A percentile compares a stretch with the other conserved stretches of the same genome.
phyloP scores from a whole-genome alignment of 2,888 invertebrate species.

The Patella ulyssiponensis region DNA sequence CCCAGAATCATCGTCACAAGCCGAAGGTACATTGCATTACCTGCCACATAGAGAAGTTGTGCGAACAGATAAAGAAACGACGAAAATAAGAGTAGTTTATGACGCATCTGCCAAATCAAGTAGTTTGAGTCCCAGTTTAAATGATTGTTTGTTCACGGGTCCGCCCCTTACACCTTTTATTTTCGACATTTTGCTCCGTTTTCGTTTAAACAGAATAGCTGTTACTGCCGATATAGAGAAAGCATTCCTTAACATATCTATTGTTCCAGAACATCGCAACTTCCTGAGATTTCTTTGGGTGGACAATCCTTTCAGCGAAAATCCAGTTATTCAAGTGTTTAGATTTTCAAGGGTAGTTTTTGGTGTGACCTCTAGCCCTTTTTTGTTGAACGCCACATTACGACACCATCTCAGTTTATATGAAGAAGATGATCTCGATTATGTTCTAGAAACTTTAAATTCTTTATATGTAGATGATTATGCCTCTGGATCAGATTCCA shows the following conservation, averaged over 20 bases:
- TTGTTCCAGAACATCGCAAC: neutral
- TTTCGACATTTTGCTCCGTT: neutral
- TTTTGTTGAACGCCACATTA: neutral
- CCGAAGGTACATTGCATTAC: neutral
- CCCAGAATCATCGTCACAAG: neutral
- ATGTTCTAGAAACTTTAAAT: neutral
- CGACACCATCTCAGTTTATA: neutral
- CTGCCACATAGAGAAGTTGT: neutral
- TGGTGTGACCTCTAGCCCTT: neutral
- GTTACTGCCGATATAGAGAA: neutral
- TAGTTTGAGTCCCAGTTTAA: neutral
- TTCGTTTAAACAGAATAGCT: slow-evolving; percentile 1
- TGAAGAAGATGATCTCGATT: neutral
- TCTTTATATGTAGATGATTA: neutral
- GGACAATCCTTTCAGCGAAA: neutral
- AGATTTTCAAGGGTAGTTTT: neutral
- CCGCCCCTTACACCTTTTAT: neutral
- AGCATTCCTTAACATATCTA: neutral
- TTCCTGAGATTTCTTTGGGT: neutral
- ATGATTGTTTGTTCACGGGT: neutral
- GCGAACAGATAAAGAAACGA: neutral
- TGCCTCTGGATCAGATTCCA: neutral
- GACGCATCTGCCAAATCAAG: neutral
- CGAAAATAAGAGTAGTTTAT: neutral
- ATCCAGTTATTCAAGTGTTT: neutral